Evolutionary conservation across 2,888 invertebrate species (phyloP).

Genomic region (Leptopilina myrica): DNA sequence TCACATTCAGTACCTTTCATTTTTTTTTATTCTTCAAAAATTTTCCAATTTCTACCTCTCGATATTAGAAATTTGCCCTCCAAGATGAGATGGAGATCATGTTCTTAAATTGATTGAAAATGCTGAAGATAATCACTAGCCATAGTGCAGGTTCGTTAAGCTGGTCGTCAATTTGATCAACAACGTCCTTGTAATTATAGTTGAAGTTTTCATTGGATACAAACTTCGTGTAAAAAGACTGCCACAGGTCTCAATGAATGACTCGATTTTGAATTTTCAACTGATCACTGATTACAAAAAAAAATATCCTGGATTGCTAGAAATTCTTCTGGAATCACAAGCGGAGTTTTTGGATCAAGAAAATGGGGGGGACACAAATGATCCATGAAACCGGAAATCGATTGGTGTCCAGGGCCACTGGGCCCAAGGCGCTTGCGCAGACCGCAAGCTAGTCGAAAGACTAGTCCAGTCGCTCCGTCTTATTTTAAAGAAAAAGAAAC

Average conservation of each 20-base stretch:
- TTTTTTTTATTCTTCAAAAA: no score
- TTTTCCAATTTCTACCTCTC: no score
- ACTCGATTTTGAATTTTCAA: constrained; percentile 8
- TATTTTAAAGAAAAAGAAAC: constrained; percentile 57
- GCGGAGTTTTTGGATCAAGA: background rate
- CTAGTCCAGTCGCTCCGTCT: constrained; percentile 75
- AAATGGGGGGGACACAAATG: no score
- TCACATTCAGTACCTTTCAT: no score
- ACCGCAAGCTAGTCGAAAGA: constrained; percentile 76
- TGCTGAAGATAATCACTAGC: constrained; percentile 11
- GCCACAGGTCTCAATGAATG: constrained; percentile 7
- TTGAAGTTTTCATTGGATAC: constrained; percentile 4
- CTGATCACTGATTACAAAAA: background rate
- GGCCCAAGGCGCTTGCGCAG: constrained; percentile 75
- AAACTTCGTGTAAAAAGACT: constrained; percentile 17
- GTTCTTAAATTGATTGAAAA: constrained; percentile 14
- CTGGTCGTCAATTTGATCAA: constrained; percentile 21
- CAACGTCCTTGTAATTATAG: constrained; percentile 27
- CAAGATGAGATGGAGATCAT: background rate
- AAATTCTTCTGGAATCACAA: constrained; percentile 7
- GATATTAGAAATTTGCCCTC: background rate
- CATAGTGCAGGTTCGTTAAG: background rate
- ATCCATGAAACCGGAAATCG: constrained; percentile 66
- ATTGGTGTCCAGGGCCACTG: constrained; percentile 70
- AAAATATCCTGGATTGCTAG: constrained; percentile 5